Evolutionary conservation across 2,113 vertebrate species (phyloP), one percentile per base, ranked within the genome.

Genomic region (Dipodomys spectabilis): DNA sequence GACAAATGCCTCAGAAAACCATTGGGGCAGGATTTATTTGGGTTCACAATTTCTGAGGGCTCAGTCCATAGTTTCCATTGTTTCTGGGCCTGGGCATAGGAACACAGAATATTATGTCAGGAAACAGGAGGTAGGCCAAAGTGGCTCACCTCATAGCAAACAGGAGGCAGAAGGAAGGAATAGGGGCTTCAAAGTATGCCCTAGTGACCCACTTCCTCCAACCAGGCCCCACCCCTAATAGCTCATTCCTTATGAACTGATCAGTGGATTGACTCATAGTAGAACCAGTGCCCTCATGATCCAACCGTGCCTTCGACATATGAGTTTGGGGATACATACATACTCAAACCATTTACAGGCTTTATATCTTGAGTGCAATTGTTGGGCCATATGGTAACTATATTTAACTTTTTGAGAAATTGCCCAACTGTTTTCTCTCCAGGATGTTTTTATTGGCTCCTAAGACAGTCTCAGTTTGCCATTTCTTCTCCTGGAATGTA

Each of bases 321-420:
- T 53, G 45, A 16, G 28, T 28, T 78, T 53, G n/a, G 44, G 49
- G 1, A 9, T 60, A 22, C 28, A 57, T 79, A 57, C 15, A 60
- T 22, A 28, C 49, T 49, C 49, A 60, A 10, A 22, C 18, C 77
- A 32, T 60, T 53, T n/a, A 57, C 77, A 79, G 27, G 28, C 28
- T 78, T 57, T 78, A 19, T 49, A 78, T 68, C 35, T n/a, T 15
- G 57, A 60, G 20, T 28, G n/a, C 57, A 78, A 72, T 73, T 83
- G n/a, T 9, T 73, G 62, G 69, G 20, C 79, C 67, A 35, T 22
- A 35, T 49, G 57, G 27, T 60, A 49, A 79, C 10, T 25, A 7
- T 90, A 88, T 45, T 39, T 39, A 39, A 39, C 27, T 87, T 83
- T 62, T 77, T 27, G 57, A 95, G 57, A 79, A 78, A 67, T 10